A percentile compares a stretch with the other conserved stretches of the same genome.
These are phyloP conservation scores for Psilopsiagon aurifrons DNA, from an alignment of 2,113 vertebrate genomes.

Conservation along the genomic window DNA sequence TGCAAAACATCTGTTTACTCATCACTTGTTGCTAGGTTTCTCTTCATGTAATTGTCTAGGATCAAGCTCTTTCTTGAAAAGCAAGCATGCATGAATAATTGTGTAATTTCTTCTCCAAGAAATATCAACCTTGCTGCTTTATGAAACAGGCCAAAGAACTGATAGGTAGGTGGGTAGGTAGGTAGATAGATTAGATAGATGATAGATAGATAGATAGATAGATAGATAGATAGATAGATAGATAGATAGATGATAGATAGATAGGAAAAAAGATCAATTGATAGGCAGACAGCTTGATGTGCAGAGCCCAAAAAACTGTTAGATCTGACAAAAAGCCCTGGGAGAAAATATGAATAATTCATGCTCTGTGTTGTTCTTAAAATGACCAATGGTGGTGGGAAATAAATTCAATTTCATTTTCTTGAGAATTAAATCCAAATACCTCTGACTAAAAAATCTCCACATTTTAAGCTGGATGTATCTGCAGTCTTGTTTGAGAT, in stretches of 20 bases:
- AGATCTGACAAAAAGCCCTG: neutral
- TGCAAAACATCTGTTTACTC: neutral
- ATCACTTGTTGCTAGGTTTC: neutral
- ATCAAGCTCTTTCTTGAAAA: neutral
- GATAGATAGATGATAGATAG: no score
- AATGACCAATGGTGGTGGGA: accelerated
- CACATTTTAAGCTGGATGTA: neutral
- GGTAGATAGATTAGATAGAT: neutral
- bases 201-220: neutral
- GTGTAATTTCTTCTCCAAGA: neutral
- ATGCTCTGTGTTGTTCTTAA: neutral
- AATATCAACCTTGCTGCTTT: neutral
- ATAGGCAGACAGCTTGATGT: neutral
- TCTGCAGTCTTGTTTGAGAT: neutral
- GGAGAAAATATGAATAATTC: neutral
- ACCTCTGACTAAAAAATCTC: neutral
- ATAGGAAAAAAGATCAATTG: neutral
- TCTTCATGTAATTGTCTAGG: neutral
- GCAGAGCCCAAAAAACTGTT: neutral
- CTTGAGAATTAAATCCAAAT: neutral
- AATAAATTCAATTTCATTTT: neutral
- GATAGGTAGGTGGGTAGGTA: neutral
- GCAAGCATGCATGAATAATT: neutral
- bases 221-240: neutral
- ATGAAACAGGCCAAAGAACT: neutral